These are phyloP conservation scores for Psettodes erumei DNA, from an alignment of 2,113 vertebrate genomes.

Conservation along the genomic window DNA sequence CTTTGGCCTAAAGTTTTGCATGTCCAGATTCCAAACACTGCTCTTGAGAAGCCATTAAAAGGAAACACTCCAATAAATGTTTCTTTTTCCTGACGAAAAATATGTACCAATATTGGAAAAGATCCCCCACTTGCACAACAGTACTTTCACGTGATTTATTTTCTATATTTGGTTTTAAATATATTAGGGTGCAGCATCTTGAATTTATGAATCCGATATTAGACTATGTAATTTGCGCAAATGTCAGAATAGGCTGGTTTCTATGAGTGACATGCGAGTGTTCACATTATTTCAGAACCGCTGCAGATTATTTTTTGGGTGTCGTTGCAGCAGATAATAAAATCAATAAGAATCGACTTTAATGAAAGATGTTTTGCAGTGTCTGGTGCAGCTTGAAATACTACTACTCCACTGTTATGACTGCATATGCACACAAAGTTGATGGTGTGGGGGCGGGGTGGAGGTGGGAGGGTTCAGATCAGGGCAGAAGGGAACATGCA, in stretches of 20 bases:
- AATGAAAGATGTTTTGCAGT: not conserved
- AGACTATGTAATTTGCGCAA: not conserved
- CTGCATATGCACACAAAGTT: constrained; percentile 9
- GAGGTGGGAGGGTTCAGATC: not conserved
- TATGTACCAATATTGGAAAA: not conserved
- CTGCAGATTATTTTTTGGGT: not conserved
- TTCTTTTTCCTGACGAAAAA: not conserved
- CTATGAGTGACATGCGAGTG: not conserved
- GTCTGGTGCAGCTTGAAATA: not conserved
- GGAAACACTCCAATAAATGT: no score
- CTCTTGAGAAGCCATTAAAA: not conserved
- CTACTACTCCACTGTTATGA: not conserved
- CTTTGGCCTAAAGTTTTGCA: not conserved
- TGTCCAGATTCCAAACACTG: constrained; percentile 3
- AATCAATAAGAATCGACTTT: not conserved
- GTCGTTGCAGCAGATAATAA: not conserved
- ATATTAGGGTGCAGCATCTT: not conserved
- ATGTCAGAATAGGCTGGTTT: not conserved
- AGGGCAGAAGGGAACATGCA: constrained; percentile 47
- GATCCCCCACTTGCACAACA: not conserved
- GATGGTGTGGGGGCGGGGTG: not conserved
- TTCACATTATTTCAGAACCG: not conserved
- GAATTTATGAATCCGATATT: not conserved
- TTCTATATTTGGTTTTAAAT: not conserved
- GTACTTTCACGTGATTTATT: no score